Base-by-base conservation (phyloP, 1,140 invertebrate genomes). In the Cotesia glomerata region DNA sequence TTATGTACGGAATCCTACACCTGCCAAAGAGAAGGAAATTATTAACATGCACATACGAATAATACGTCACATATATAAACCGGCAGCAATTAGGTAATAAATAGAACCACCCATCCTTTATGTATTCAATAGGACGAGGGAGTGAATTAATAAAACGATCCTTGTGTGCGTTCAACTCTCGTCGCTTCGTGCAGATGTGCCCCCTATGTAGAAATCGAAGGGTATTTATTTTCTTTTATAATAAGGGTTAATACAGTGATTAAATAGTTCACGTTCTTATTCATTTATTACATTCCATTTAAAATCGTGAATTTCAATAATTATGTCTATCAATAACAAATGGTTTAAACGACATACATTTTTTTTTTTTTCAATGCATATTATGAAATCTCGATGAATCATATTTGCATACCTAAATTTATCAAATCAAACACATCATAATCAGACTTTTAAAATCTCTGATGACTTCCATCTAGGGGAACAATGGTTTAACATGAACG, bases 141-240 rank as follows among this genome's bases (percentile, higher is more conserved):
- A 74, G 73, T 74, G 73, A 74, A 74, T 74, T 71, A 74, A 74
- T 74, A 74, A 74, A 74, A 74, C 69, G 61, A 72, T 52, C 71
- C 71, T 64, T 45, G 61, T 58, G 8, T 63, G 26, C 49, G 39
- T 52, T 67, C n/a, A 13, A 32, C 58, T 39, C 5, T 18, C 18
- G 32, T 54, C 18, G 54, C 71, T 51, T 64, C 52, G 69, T 65
- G 56, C 73, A 74, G 73, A 74, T 74, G 73, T 74, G 73, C 68
- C 62, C 62, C 64, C 36, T 26, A 16, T 36, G 14, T 51, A 49
- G 7, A 26, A 7, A 58, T 59, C 54, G 49, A 39, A n/a, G 66
- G 32, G 66, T 8, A 69, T 71, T 68, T 61, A 62, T 70, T 71
- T 74, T 71, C 67, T 74, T 74, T 74, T 63, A 71, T 67, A 51